Evolutionary conservation across 1,140 invertebrate genomes (phyloP).

Genomic region (Micrasema longulum): DNA sequence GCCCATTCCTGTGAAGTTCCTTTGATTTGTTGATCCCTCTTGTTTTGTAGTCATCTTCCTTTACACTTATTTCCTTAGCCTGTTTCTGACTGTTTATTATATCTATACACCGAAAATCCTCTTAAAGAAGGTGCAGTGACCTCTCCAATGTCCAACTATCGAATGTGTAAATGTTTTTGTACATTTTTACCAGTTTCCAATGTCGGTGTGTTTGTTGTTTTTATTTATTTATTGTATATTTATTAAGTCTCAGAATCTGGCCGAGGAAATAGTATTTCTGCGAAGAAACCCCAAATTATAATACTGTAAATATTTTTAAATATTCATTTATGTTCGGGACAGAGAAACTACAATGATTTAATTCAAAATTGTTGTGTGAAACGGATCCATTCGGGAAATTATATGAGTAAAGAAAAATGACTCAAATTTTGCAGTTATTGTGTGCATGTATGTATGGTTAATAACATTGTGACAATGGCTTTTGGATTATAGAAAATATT

Average conservation of each 20-base stretch:
- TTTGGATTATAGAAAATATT: no score
- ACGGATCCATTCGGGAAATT: no score
- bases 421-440: no score
- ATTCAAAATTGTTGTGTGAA: no score
- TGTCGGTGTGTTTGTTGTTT: conserved; percentile 1
- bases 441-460: no score
- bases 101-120: not conserved
- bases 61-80: conserved; percentile 14
- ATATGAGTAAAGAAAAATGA: no score
- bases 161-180: not conserved
- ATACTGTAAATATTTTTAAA: no score
- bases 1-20: conserved; percentile 14
- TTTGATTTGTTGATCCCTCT: conserved; percentile 21
- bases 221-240: conserved; percentile 28
- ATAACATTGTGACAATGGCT: no score
- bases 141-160: no score
- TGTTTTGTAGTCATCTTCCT: conserved; percentile 26
- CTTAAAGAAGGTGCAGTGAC: no score
- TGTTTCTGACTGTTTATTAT: conserved; percentile 8
- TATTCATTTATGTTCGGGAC: no score
- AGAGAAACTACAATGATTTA: conserved; percentile 21
- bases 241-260: conserved; percentile 14
- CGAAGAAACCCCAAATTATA: conserved; percentile 11
- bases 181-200: not conserved
- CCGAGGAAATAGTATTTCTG: conserved; percentile 1